A percentile compares a stretch with the other conserved stretches of the same genome.
phyloP scores from a whole-genome alignment of 2,888 invertebrate species.

The Drosophila algonquin region DNA sequence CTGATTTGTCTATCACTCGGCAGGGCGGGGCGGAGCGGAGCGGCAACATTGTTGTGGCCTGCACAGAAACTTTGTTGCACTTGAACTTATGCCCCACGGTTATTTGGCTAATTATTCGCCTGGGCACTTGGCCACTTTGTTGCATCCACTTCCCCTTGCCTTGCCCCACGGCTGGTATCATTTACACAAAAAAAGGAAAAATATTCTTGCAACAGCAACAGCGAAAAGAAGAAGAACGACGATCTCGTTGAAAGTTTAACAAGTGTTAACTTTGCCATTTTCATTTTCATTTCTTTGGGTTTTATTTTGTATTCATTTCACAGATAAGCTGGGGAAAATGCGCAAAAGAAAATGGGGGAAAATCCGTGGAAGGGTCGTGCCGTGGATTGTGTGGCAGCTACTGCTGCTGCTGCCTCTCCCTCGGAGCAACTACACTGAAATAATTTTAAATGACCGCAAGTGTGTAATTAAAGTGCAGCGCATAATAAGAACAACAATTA shows the following conservation, averaged over 20 bases:
- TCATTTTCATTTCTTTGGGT: slow-evolving; percentile 62
- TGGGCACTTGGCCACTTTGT: slow-evolving; percentile 78
- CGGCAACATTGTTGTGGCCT: slow-evolving; percentile 63
- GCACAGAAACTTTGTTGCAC: slow-evolving; percentile 69
- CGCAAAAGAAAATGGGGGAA: slow-evolving; percentile 42
- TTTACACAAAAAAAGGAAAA: slow-evolving; percentile 48
- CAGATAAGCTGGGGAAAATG: slow-evolving; percentile 70
- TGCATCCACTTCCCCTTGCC: slow-evolving; percentile 32
- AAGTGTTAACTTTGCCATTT: slow-evolving; percentile 78
- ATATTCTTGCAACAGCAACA: slow-evolving; percentile 26
- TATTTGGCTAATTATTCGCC: slow-evolving; percentile 79
- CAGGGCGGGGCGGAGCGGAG: slow-evolving; percentile 7
- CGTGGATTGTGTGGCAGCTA: slow-evolving; percentile 64
- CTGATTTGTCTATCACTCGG: slow-evolving; percentile 63
- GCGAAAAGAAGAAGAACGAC: slow-evolving; percentile 13
- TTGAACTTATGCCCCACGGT: slow-evolving; percentile 78
- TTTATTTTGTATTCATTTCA: slow-evolving; percentile 63
- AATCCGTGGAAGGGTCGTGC: slow-evolving; percentile 16
- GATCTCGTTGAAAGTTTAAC: slow-evolving; percentile 75
- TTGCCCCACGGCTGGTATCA: slow-evolving; percentile 35
- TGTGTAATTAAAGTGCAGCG: slow-evolving; percentile 77
- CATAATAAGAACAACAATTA: slow-evolving; percentile 57
- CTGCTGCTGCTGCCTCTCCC: slow-evolving; percentile 28
- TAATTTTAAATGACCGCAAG: slow-evolving; percentile 78
- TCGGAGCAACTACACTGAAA: slow-evolving; percentile 63